Evolutionary conservation across 2,888 invertebrate species (phyloP).

Genomic region (Furcula furcula): DNA sequence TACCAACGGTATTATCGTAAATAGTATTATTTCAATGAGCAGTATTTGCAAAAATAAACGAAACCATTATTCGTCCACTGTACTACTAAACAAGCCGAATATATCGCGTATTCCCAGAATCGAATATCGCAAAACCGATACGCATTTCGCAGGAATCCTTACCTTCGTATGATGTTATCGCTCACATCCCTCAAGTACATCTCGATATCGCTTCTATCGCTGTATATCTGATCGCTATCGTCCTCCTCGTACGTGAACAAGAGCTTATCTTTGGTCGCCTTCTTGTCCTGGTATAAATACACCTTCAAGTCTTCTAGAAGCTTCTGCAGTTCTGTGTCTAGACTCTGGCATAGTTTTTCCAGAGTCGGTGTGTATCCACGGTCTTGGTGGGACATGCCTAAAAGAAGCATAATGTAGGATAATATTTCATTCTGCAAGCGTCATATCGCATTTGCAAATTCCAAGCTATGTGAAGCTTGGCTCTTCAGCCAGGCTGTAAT

Average conservation of each 20-base stretch:
- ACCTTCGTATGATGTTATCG: slow-evolving; percentile 73
- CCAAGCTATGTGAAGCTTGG: too few relatives aligned
- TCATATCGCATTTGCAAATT: too few relatives aligned
- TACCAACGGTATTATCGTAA: too few relatives aligned
- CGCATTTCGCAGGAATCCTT: too few relatives aligned
- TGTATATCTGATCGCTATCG: slow-evolving; percentile 57
- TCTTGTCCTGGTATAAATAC: slow-evolving; percentile 83
- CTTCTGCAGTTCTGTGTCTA: slow-evolving; percentile 83
- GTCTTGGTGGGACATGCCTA: slow-evolving; percentile 87
- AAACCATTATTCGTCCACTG: too few relatives aligned
- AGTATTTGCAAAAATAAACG: too few relatives aligned
- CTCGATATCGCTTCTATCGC: slow-evolving; percentile 76
- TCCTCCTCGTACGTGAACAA: slow-evolving; percentile 61
- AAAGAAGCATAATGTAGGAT: slow-evolving; percentile 2
- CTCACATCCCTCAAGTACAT: slow-evolving; percentile 76
- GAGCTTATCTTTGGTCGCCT: slow-evolving; percentile 39
- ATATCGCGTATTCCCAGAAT: too few relatives aligned
- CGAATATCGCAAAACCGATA: too few relatives aligned
- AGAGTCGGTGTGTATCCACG: slow-evolving; percentile 89
- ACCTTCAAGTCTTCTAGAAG: slow-evolving; percentile 86
- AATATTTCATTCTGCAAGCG: too few relatives aligned
- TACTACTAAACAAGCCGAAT: too few relatives aligned
- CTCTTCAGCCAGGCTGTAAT: too few relatives aligned
- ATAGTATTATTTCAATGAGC: too few relatives aligned
- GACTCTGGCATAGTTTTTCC: slow-evolving; percentile 84